Base-by-base conservation (phyloP, 2,888 invertebrate species). In the Anaspis maculata region DNA sequence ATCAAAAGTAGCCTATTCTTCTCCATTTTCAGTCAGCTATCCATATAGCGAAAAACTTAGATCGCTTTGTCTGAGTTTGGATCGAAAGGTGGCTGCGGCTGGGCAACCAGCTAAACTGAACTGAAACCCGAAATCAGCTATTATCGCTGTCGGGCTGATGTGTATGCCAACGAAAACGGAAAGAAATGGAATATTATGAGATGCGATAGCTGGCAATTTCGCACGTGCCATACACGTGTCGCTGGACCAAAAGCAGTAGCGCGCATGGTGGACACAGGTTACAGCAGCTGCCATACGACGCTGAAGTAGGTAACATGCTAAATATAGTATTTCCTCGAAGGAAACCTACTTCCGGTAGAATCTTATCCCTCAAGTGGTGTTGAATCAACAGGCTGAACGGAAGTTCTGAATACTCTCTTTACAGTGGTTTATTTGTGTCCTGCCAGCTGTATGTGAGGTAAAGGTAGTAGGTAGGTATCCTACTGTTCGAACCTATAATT, bases 381-480 rank as follows among this genome's bases (percentile, higher is more conserved):
- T 56, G 57, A 60, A 60, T 59, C 61, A 61, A 61, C 61, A 61
- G 61, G 61, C 61, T 52, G 52, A 54, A 51, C 57, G 60, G 57
- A 60, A 57, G 52, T 51, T 45, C 51, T 46, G 48, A 53, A 52
- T 51, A 45, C 45, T 45, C 46, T 38, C 41, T 43, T n/a, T 45
- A 48, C 55, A 54, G 58, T 57, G 59, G 57, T 59, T 59, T 59
- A 50, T 55, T 53, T 51, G 45, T 45, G 46, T 42, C 45, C 44
- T 39, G 46, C 44, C 44, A 43, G 43, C 42, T 46, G 41, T 37
- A 44, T 39, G n/a, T n/a, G n/a, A n/a, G n/a, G n/a, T n/a, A n/a
- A n/a, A n/a, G n/a, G n/a, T n/a, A n/a, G n/a, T n/a, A n/a, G n/a
- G n/a, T n/a, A n/a, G n/a, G n/a, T n/a, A n/a, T n/a, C n/a, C n/a